Conservation (phyloP, 2,797 vertebrate genomes). For the Coendou prehensilis region DNA sequence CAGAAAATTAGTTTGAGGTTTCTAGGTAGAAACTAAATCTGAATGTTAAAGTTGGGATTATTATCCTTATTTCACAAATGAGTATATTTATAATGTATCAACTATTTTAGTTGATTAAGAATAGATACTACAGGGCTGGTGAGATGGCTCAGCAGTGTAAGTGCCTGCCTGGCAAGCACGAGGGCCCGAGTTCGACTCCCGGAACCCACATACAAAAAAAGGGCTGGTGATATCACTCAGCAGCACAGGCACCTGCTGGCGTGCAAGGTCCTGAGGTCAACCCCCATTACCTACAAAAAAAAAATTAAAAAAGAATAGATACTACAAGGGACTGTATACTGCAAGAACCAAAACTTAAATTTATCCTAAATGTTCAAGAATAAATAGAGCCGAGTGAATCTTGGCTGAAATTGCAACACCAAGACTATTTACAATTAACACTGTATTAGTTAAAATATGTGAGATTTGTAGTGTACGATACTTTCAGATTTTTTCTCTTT, state of each 20-base stretch:
- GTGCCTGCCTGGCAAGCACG: too few species aligned
- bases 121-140: too few species aligned
- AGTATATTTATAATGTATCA: not conserved
- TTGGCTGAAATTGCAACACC: not conserved
- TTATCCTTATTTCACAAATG: not conserved
- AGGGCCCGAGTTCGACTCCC: too few species aligned
- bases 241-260: too few species aligned
- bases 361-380: not conserved
- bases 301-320: not conserved
- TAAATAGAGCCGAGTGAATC: not conserved
- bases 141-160: too few species aligned
- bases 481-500: constrained; percentile 63
- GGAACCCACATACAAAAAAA: too few species aligned
- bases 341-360: not conserved
- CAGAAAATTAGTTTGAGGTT: not conserved
- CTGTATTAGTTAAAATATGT: not conserved
- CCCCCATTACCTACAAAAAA: too few species aligned
- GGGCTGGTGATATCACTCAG: too few species aligned
- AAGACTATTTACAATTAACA: not conserved
- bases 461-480: not conserved
- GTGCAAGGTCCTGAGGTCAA: too few species aligned
- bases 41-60: not conserved
- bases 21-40: not conserved
- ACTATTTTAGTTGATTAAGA: not conserved
- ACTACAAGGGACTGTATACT: not conserved